Base-by-base conservation (phyloP, 2,888 invertebrate genomes). In the Ophioninae sp. region DNA sequence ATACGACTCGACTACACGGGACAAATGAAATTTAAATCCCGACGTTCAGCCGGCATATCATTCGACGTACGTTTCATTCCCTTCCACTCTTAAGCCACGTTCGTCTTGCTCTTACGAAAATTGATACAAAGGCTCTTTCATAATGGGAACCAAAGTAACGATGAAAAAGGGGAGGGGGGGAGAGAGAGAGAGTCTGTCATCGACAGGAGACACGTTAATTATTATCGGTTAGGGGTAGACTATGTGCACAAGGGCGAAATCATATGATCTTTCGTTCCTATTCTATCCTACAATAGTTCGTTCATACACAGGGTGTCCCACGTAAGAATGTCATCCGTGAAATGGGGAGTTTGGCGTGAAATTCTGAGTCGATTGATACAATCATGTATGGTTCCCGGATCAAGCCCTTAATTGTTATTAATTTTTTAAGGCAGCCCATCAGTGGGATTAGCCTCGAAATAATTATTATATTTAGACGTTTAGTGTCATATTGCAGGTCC, bases 191-290 rank as follows among this genome's bases (percentile, higher is more conserved):
- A 74, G 68, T 59, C 81, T 84, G 81, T 72, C 79, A 76, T 84
- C 72, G 81, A 84, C 79, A 82, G 81, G 73, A 79, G 81, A 81
- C 75, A 76, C 81, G 68, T 84, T 84, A 84, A 84, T 84, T 84
- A 84, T 84, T 84, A 82, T 84, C 67, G 79, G 68, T 23, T 67
- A 77, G 56, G 41, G 72, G 56, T 51, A 51, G 20, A 67, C 65
- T 8, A 23, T 68, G 75, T 23, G n/a, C 56, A 44, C 20, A 68
- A 73, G 79, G 79, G 84, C 72, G 81, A 82, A 84, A 84, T 84
- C 79, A 79, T 82, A 79, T 39, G 59, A 64, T 71, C 75, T 75
- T 79, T 75, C 67, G 44, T 79, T 71, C 37, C 51, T 61, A 72
- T 51, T 30, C 65, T 61, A 69, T 37, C 59, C 56, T 9, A 22